phyloP scores from a whole-genome alignment of 2,797 vertebrate genomes.

The Iguana delicatissima region DNA sequence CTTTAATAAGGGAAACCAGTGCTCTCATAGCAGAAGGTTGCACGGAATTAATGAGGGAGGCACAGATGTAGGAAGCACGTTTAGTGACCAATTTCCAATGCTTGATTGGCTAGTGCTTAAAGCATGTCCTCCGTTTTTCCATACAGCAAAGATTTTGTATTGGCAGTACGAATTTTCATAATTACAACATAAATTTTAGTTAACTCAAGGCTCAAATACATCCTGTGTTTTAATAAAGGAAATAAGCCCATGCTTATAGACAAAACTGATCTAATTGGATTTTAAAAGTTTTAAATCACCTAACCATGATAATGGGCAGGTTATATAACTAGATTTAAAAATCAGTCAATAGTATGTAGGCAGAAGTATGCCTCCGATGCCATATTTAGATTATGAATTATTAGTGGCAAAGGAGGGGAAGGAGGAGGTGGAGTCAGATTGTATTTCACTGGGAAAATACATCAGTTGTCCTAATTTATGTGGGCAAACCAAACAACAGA shows the following conservation, averaged over 20 bases:
- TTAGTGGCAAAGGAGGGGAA: slow-evolving; percentile 35
- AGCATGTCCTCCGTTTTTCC: slow-evolving; percentile 39
- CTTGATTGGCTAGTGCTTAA: slow-evolving; percentile 32
- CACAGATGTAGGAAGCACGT: slow-evolving; percentile 28
- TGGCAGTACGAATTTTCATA: slow-evolving; percentile 48
- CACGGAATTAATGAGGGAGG: slow-evolving; percentile 29
- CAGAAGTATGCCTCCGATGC: background rate
- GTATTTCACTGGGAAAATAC: slow-evolving; percentile 36
- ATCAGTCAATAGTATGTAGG: slow-evolving; percentile 35
- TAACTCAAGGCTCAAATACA: slow-evolving; percentile 24
- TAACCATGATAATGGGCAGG: slow-evolving; percentile 32
- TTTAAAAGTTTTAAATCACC: slow-evolving; percentile 49
- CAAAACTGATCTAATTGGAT: slow-evolving; percentile 48
- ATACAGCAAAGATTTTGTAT: slow-evolving; percentile 29
- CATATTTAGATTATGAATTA: slow-evolving; percentile 1
- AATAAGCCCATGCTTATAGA: background rate
- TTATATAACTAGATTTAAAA: background rate
- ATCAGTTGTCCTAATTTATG: slow-evolving; percentile 34
- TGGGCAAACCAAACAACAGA: slow-evolving; percentile 37
- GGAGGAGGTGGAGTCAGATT: background rate
- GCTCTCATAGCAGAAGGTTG: background rate
- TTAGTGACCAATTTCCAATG: slow-evolving; percentile 34
- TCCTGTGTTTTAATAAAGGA: slow-evolving; percentile 47
- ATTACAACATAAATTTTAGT: slow-evolving; percentile 49
- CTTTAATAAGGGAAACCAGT: slow-evolving; percentile 36